phyloP scores from a whole-genome alignment of 2,113 vertebrate species.

The Rhinogobius similis region DNA sequence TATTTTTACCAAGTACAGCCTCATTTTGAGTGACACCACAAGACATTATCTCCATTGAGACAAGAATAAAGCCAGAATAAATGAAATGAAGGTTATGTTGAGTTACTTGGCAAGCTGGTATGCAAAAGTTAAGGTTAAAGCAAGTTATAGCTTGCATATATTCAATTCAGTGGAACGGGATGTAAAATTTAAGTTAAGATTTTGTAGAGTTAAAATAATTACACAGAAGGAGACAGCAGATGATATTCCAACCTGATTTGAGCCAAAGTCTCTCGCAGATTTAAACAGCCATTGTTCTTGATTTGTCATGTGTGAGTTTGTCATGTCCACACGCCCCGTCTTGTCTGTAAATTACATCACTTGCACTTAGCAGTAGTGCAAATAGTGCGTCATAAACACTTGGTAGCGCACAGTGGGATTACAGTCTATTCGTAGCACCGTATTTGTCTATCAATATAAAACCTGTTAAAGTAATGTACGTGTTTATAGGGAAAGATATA shows the following conservation, averaged over 20 bases:
- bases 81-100: background rate
- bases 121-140: too few relatives aligned
- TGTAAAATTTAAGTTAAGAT: background rate
- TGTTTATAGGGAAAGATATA: constrained; percentile 4
- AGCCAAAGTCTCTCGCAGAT: background rate
- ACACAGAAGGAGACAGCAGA: too few relatives aligned
- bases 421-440: background rate
- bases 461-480: background rate
- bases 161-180: too few relatives aligned
- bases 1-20: background rate
- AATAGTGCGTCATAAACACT: background rate
- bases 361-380: background rate
- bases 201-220: background rate
- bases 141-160: too few relatives aligned
- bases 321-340: background rate
- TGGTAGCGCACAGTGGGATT: background rate
- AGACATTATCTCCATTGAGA: background rate
- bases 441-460: background rate
- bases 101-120: background rate
- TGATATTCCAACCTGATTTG: too few relatives aligned
- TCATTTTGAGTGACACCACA: background rate
- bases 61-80: background rate
- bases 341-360: background rate
- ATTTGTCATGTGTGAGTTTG: too few relatives aligned
- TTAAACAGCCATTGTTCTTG: background rate